These are phyloP conservation scores for Leptinotarsa juncta DNA, from an alignment of 2,888 invertebrate genomes.

Conservation along the genomic window DNA sequence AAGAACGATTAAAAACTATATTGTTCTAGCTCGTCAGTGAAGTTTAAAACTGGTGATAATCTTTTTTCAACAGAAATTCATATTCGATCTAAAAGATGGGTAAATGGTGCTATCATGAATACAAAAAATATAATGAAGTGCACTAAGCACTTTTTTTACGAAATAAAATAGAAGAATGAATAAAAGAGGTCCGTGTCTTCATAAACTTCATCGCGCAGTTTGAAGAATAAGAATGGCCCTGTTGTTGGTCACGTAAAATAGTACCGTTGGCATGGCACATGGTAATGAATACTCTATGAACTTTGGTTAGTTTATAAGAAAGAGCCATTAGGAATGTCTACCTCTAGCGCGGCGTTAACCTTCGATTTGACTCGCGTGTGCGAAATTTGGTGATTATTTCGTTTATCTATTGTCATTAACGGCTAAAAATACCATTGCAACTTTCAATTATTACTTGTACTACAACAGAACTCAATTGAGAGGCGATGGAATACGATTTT, in stretches of 20 bases:
- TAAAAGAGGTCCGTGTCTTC: background rate
- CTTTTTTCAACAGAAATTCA: too few species aligned
- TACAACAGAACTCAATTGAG: slow-evolving; percentile 10
- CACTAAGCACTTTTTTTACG: too few species aligned
- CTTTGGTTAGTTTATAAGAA: background rate
- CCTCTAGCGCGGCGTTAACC: background rate
- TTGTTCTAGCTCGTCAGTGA: too few species aligned
- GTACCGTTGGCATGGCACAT: background rate
- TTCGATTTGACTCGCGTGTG: slow-evolving; percentile 11
- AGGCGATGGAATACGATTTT: background rate
- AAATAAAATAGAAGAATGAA: too few species aligned
- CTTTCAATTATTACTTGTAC: background rate
- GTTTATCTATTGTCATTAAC: slow-evolving; percentile 8
- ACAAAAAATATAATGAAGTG: too few species aligned
- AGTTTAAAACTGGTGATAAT: too few species aligned
- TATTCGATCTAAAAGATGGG: too few species aligned
- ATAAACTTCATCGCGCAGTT: background rate
- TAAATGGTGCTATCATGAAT: too few species aligned
- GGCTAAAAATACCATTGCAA: slow-evolving; percentile 3
- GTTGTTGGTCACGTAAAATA: slow-evolving; percentile 12
- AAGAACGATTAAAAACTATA: too few species aligned
- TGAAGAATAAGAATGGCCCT: background rate
- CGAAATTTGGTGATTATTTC: slow-evolving; percentile 14
- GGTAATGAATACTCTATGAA: slow-evolving; percentile 8
- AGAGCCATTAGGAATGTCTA: slow-evolving; percentile 1